Base-by-base conservation (phyloP, 2,797 vertebrate genomes). In the Hyperoplus immaculatus region DNA sequence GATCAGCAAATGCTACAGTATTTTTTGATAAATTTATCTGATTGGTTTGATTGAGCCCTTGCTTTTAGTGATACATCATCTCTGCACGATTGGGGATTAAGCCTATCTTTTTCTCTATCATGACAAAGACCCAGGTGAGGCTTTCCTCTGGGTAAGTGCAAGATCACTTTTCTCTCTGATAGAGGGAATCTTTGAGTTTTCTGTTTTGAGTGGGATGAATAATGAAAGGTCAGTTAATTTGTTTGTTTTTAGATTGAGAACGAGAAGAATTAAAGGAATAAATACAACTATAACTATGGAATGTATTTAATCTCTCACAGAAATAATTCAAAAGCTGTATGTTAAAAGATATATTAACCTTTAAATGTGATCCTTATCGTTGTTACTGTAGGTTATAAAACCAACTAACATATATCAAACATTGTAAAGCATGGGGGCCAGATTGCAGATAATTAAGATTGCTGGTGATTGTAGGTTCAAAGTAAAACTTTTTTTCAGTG, bases 11-110 rank as follows among this genome's bases (percentile, higher is more conserved):
- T 65, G 56, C 73, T 82, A 79, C 77, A 80, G 62, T 76, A 76
- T 89, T 85, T 85, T 68, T 42, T 57, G 6, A 88, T 29, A 29
- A 29, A 79, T 92, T 91, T 92, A 93, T 93, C 88, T 82, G 75
- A 77, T 75, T 41, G n/a, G 64, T 78, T 71, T 86, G 87, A 91
- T 84, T 77, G 82, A 84, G 83, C 83, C 81, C 43, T 81, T 68
- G 71, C 74, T 77, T 85, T 89, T 66, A 79, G 77, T 88, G 76
- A 70, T 74, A 83, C 82, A 87, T 78, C 77, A 46, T 83, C 80
- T 79, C 72, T 62, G 72, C 65, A 76, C 42, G 9, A 83, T 80
- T 46, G 65, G 75, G 87, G 89, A 92, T 93, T 87, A 93, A 82
- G 70, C 65, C 80, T 87, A 78, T 90, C 89, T 69, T 87, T 29